Percentiles rank a stretch among this genome's conserved stretches.
Evolutionary conservation across 2,113 vertebrate genomes (phyloP).

Genomic region (Cathartes aura): DNA sequence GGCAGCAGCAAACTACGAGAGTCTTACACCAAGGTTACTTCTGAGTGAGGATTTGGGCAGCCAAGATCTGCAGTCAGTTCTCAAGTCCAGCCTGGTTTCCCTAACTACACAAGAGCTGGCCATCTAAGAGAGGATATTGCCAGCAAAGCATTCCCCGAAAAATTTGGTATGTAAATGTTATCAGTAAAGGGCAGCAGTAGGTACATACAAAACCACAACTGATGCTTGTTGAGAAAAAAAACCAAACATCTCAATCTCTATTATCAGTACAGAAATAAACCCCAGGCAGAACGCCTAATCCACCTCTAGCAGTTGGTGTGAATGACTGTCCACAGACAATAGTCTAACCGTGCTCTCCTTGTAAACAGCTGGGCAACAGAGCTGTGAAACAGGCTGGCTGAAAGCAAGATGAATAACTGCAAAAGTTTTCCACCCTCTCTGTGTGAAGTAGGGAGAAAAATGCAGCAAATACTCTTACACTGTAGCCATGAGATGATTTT

Average conservation of each 20-base stretch:
- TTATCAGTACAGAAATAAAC: neutral
- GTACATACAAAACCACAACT: neutral
- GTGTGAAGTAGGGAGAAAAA: neutral
- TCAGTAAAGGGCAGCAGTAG: neutral
- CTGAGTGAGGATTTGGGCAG: neutral
- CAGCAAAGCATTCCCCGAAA: neutral
- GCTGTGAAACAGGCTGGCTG: neutral
- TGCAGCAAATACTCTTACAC: neutral
- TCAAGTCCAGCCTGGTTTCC: neutral
- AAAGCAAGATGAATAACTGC: neutral
- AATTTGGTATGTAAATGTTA: neutral
- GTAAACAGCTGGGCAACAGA: neutral
- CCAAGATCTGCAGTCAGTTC: neutral
- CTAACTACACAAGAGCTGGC: neutral
- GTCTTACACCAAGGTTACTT: neutral
- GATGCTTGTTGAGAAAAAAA: fast-evolving
- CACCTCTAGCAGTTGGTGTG: neutral
- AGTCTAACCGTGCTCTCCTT: neutral
- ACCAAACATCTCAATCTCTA: neutral
- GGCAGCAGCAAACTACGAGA: neutral
- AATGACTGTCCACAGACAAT: neutral
- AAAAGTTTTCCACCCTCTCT: neutral
- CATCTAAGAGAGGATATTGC: neutral
- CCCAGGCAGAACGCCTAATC: neutral
- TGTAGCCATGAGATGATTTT: neutral